A percentile compares a stretch with the other conserved stretches of the same genome.
These are phyloP conservation scores for Oxyura jamaicensis DNA, from an alignment of 2,113 vertebrate species.

Conservation along the genomic window DNA sequence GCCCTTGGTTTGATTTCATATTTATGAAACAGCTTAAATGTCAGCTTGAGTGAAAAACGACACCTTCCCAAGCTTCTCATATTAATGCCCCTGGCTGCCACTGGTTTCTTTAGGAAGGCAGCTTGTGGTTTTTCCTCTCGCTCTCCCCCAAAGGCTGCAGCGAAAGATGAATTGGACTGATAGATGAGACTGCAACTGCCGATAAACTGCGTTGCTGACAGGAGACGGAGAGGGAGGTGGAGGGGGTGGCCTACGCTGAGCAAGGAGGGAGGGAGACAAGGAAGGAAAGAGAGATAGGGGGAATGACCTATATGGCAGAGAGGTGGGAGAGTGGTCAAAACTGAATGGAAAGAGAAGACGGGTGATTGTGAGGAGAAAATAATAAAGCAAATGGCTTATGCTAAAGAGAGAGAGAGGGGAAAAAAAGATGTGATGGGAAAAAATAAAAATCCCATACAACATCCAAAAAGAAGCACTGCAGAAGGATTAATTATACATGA, in stretches of 20 bases:
- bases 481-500: constrained; percentile 19
- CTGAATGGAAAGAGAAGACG: not conserved
- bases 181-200: constrained; percentile 68
- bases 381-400: not conserved
- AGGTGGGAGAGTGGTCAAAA: not conserved
- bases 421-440: not conserved
- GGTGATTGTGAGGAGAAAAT: not conserved
- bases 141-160: constrained; percentile 53
- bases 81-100: constrained; percentile 70
- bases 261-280: not conserved
- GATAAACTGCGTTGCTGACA: constrained; percentile 64
- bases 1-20: constrained; percentile 80
- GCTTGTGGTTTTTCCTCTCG: constrained; percentile 57
- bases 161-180: constrained; percentile 69
- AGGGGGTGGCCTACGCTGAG: not conserved
- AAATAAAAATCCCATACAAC: not conserved
- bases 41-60: constrained; percentile 83
- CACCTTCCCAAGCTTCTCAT: constrained; percentile 76
- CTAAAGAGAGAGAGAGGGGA: not conserved
- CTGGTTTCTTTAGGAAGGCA: constrained; percentile 66
- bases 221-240: constrained; percentile 2
- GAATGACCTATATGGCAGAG: not conserved
- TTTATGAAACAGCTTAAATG: constrained; percentile 85
- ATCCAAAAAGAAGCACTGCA: not conserved
- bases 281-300: not conserved